Base-by-base conservation (phyloP, 2,888 invertebrate genomes). In the Autographa pulchrina region DNA sequence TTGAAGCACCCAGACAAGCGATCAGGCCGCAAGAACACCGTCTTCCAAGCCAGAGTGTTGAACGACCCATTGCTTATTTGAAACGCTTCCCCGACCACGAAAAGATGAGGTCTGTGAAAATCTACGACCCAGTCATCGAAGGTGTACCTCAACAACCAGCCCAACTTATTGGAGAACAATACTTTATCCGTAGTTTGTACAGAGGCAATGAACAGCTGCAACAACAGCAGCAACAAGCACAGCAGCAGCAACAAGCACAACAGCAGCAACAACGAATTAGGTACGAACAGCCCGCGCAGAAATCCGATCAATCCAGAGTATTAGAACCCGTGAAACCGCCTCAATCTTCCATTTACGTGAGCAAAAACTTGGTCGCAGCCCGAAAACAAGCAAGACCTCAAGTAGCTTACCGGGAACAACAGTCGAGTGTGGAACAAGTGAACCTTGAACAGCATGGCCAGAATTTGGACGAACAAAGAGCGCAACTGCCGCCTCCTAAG, bases 401-500 rank as follows among this genome's bases (percentile, higher is more conserved):
- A 38, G 11, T 38, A n/a, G 62, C 73, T 25, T 73, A 87, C 11
- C 88, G 86, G 65, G 90, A 90, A 59, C 89, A 86, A 60, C 81
- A 80, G 7, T 59, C 85, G 0, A 88, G 80, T 65, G 74, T 83
- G n/a, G 90, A 90, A 25, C 88, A 89, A 74, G 85, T 88, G 0
- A 89, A 88, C 31, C 70, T 90, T 16, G 92, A 92, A 52, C 93
- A 92, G 65, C 91, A 91, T 31, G 90, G 90, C 0, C 93, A 92
- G 66, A 93, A 82, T 61, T 84, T 93, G 58, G 94, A 95, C 0
- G 93, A 94, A 7, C 94, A 92, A 70, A 86, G 95, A 70, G 89
- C 93, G 0, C 93, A 91, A n/a, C 85, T 96, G 65, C 96, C 96
- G 67, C 96, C 96, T 1, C 96, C 96, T 11, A 96, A 90, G 75